Conservation (phyloP, 2,113 vertebrate genomes). For the Burhinus oedicnemus region DNA sequence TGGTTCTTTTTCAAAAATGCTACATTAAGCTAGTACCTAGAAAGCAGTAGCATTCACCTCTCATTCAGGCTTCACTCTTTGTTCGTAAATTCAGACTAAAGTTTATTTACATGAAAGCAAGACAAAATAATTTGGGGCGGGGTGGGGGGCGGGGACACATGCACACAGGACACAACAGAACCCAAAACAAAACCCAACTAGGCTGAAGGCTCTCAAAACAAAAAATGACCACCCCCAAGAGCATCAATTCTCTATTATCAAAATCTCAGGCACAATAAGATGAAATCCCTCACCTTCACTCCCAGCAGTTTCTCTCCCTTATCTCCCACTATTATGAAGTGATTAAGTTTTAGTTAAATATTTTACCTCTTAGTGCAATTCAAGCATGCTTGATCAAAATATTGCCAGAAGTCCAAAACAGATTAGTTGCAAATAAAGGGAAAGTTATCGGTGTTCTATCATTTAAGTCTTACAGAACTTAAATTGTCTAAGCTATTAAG, state of each 20-base stretch:
- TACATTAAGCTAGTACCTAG: background rate
- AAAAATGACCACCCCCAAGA: background rate
- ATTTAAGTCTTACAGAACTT: background rate
- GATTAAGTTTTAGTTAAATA: background rate
- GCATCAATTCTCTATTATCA: background rate
- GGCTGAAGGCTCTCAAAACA: background rate
- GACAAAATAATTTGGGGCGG: background rate
- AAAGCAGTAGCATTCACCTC: background rate
- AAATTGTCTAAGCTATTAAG: background rate
- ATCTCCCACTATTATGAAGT: background rate
- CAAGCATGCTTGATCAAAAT: background rate
- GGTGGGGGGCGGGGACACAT: rapidly evolving
- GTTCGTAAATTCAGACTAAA: background rate
- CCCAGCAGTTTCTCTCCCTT: background rate
- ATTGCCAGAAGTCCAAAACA: background rate
- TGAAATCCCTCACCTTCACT: background rate
- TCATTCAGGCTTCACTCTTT: background rate
- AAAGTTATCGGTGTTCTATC: background rate
- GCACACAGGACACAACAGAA: too few relatives aligned
- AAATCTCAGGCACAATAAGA: background rate
- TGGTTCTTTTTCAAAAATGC: background rate
- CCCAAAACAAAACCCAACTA: background rate
- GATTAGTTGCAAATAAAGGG: background rate
- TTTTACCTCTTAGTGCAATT: background rate
- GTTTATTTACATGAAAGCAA: background rate